Evolutionary conservation across 2,113 vertebrate genomes (phyloP).

Genomic region (Ardeotis arabs): DNA sequence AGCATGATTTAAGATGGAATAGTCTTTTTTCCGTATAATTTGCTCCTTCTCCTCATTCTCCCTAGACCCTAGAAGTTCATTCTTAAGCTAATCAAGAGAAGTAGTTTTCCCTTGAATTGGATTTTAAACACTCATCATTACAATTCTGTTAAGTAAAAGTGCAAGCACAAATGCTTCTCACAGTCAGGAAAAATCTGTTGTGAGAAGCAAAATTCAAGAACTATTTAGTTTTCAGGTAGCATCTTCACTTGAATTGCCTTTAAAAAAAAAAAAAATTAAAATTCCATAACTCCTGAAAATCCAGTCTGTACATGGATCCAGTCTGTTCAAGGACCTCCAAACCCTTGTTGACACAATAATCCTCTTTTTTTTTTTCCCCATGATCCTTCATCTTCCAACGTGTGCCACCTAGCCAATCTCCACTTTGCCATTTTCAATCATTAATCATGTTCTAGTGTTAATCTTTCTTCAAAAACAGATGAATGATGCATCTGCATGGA

Average conservation of each 20-base stretch:
- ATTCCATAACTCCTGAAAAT: neutral
- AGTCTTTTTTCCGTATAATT: constrained; percentile 2
- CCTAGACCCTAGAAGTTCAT: neutral
- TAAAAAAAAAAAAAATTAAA: neutral
- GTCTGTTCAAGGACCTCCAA: neutral
- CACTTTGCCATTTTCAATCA: neutral
- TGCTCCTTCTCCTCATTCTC: neutral
- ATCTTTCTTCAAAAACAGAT: neutral
- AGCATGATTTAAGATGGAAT: constrained; percentile 53
- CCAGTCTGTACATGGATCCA: neutral
- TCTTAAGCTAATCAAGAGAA: constrained; percentile 17
- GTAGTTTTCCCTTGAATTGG: neutral
- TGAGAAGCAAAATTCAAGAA: neutral
- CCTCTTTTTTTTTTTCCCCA: neutral
- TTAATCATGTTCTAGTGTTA: neutral
- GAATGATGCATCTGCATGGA: neutral
- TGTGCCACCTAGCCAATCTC: neutral
- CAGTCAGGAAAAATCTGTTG: neutral
- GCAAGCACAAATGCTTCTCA: neutral
- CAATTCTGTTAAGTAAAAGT: neutral
- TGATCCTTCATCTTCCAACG: neutral
- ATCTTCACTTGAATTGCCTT: neutral
- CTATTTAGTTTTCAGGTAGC: neutral
- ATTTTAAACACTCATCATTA: constrained; percentile 17
- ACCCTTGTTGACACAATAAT: neutral